Conservation (phyloP, 2,113 vertebrate species). For the Arothron firmamentum region DNA sequence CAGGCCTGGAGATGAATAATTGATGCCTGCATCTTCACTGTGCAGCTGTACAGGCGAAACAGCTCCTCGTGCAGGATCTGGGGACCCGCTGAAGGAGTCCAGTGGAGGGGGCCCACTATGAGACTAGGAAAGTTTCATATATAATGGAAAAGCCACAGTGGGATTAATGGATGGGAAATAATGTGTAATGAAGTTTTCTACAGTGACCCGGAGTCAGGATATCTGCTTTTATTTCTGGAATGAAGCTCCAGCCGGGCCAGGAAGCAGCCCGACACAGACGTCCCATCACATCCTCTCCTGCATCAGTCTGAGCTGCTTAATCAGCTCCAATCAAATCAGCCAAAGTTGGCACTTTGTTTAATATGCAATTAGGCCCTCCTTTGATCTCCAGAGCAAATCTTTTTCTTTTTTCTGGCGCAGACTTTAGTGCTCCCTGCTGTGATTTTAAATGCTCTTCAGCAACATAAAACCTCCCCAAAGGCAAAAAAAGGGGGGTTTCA, state of each 20-base stretch:
- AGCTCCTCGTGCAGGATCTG: slow-evolving; percentile 5
- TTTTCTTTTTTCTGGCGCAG: background rate
- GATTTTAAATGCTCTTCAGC: too few relatives aligned
- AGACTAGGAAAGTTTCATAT: slow-evolving; percentile 7
- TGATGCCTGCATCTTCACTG: slow-evolving; percentile 19
- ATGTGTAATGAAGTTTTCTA: background rate
- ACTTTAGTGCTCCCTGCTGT: too few relatives aligned
- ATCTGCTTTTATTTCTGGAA: background rate
- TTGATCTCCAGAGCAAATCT: background rate
- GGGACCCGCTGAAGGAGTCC: slow-evolving; percentile 10
- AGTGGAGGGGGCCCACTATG: slow-evolving; percentile 6
- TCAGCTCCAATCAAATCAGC: background rate
- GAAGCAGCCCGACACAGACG: background rate
- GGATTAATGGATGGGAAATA: background rate
- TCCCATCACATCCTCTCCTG: background rate
- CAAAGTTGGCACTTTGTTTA: background rate
- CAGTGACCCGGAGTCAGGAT: background rate
- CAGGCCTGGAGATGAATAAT: slow-evolving; percentile 40
- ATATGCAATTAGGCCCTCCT: background rate
- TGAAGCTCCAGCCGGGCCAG: too few relatives aligned
- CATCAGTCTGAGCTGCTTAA: background rate
- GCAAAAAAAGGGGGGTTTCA: too few relatives aligned
- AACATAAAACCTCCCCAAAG: too few relatives aligned
- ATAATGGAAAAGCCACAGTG: slow-evolving; percentile 1
- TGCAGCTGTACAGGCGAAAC: slow-evolving; percentile 16